Conservation (phyloP, 1,140 invertebrate species). For the Stegodyphus dumicola region DNA sequence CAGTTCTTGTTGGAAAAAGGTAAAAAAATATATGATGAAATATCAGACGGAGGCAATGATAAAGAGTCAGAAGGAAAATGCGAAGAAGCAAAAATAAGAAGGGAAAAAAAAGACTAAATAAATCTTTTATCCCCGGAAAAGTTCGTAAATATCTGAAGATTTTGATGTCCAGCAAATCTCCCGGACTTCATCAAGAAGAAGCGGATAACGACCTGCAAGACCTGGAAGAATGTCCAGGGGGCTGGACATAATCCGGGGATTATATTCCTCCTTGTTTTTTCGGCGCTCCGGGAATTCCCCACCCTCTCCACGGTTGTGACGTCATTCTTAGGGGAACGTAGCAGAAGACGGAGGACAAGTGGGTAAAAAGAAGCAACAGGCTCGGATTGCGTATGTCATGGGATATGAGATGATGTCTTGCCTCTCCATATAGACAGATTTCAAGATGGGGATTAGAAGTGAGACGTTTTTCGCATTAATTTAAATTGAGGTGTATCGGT, state of each 20-base stretch:
- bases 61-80: not conserved
- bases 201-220: conserved; percentile 54
- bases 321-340: conserved; percentile 12
- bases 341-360: not conserved
- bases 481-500: too few species aligned
- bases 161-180: conserved; percentile 59
- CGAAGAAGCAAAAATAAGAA: conserved; percentile 4
- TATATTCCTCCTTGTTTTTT: conserved; percentile 60
- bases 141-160: conserved; percentile 61
- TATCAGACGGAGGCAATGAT: conserved; percentile 15
- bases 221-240: conserved; percentile 52
- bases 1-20: not conserved
- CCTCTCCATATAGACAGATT: too few species aligned
- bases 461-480: too few species aligned
- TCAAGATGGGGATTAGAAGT: too few species aligned
- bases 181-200: conserved; percentile 54
- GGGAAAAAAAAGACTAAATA: conserved; percentile 40
- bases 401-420: too few species aligned
- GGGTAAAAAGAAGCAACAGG: conserved; percentile 44
- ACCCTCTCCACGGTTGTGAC: not conserved
- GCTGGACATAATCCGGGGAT: conserved; percentile 57
- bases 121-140: conserved; percentile 57
- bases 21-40: conserved; percentile 38
- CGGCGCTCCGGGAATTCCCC: conserved; percentile 28
- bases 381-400: not conserved